These are phyloP conservation scores for Noctua janthe DNA, from an alignment of 2,888 invertebrate species.

Conservation along the genomic window DNA sequence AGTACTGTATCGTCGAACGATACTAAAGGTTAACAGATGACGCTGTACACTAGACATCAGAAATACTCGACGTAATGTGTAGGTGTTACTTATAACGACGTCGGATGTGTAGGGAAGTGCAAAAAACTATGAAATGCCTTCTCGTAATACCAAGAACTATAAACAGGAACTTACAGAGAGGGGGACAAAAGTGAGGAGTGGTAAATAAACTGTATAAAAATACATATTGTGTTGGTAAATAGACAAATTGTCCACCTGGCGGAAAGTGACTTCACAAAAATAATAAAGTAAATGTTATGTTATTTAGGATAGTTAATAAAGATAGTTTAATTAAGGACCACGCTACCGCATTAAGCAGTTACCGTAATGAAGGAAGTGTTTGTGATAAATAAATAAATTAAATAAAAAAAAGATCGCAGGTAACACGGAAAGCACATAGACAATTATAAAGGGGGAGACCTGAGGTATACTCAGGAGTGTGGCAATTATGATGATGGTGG, in stretches of 20 bases:
- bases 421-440: not conserved
- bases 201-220: not conserved
- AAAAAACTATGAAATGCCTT: slow-evolving; percentile 13
- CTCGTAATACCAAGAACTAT: slow-evolving; percentile 17
- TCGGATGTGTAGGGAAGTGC: not conserved
- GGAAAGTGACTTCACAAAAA: not conserved
- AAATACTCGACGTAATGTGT: not conserved
- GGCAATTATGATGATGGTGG: no score
- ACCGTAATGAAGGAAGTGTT: no score
- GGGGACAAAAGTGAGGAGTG: not conserved
- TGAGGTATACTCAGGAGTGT: not conserved
- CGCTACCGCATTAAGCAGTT: no score
- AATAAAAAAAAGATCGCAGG: not conserved
- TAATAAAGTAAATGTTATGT: no score
- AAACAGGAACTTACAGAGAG: not conserved
- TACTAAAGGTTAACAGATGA: slow-evolving; percentile 38
- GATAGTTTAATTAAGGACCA: no score
- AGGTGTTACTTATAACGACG: slow-evolving; percentile 31
- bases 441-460: no score
- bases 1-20: not conserved
- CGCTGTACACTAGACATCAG: slow-evolving; percentile 17
- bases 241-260: not conserved
- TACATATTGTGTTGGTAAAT: not conserved
- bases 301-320: no score
- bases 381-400: no score